These are phyloP conservation scores for Odobenus rosmarus DNA, from an alignment of 2,113 vertebrate genomes.

Conservation along the genomic window DNA sequence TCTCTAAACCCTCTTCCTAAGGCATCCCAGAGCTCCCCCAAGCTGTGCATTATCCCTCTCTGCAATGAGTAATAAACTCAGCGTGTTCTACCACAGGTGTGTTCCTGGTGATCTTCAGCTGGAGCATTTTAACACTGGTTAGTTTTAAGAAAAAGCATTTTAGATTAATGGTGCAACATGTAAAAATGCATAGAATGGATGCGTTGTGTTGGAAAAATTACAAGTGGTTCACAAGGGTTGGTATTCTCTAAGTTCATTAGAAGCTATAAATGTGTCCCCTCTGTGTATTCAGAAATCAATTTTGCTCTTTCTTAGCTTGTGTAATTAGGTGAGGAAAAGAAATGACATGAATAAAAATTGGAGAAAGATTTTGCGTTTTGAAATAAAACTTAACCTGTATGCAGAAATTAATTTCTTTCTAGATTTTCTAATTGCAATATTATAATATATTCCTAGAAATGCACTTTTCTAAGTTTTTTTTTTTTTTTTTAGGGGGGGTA, in stretches of 20 bases:
- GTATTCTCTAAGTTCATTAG: not conserved
- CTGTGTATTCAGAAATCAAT: not conserved
- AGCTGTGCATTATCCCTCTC: not conserved
- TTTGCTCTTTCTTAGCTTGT: not conserved
- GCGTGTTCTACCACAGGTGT: not conserved
- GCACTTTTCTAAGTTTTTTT: not conserved
- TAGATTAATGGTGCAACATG: not conserved
- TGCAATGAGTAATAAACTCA: not conserved
- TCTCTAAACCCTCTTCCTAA: not conserved
- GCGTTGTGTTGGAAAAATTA: not conserved
- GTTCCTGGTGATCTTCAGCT: not conserved
- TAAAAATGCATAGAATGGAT: not conserved
- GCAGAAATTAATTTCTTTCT: not conserved
- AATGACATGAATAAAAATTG: not conserved
- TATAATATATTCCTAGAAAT: not conserved
- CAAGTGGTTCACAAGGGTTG: not conserved
- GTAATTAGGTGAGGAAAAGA: not conserved
- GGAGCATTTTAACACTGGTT: not conserved
- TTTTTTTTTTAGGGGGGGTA: not conserved
- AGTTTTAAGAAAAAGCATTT: not conserved
- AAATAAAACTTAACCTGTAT: slow-evolving; percentile 1
- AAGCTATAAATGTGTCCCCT: not conserved
- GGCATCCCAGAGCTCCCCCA: not conserved
- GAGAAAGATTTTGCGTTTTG: not conserved
- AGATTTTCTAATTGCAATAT: slow-evolving; percentile 16